Base-by-base conservation (phyloP, 2,113 vertebrate species). In the Megaleporinus macrocephalus region DNA sequence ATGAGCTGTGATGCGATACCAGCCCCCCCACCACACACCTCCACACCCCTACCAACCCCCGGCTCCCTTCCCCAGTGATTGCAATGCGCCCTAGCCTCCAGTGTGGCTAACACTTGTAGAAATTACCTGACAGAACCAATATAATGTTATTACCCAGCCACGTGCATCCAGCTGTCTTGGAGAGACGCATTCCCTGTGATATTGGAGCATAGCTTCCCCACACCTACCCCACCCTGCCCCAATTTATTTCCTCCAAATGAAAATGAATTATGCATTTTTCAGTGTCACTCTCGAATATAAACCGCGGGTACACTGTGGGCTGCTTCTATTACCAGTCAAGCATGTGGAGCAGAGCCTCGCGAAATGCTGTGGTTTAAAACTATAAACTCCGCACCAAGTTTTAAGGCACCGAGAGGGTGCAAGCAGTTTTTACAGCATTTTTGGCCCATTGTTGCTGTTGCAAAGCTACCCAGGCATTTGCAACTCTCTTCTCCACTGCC, bases 91-190 rank as follows among this genome's bases (percentile, higher is more conserved):
- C 76, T 76, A 86, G 83, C 76, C 80, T 85, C 86, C 88, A 90
- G 87, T 92, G 91, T 89, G 91, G 90, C 84, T 92, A 93, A 93
- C 93, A 92, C 93, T 93, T 91, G 92, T 92, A 92, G 93, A 93
- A 93, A 94, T 94, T 90, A 91, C 91, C 92, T 93, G 93, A 94
- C 93, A 94, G 89, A 93, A 93, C 90, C 90, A 94, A 93, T 94
- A 89, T 87, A 86, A 89, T 90, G 89, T 91, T 92, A 92, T 93
- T 93, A 93, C 90, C 90, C 89, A 91, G 91, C 92, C 76, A 83
- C 87, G 89, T 85, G 90, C 88, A 85, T 84, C 84, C 82, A 82
- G 89, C 86, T 86, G 84, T 89, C 85, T 84, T 84, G 15, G 70
- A 83, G 47, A 85, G 88, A 86, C 68, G 71, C 82, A 81, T 66